Base-by-base conservation (phyloP, 92 coral and sea anemone genomes). In the Blastomussa wellsi region DNA sequence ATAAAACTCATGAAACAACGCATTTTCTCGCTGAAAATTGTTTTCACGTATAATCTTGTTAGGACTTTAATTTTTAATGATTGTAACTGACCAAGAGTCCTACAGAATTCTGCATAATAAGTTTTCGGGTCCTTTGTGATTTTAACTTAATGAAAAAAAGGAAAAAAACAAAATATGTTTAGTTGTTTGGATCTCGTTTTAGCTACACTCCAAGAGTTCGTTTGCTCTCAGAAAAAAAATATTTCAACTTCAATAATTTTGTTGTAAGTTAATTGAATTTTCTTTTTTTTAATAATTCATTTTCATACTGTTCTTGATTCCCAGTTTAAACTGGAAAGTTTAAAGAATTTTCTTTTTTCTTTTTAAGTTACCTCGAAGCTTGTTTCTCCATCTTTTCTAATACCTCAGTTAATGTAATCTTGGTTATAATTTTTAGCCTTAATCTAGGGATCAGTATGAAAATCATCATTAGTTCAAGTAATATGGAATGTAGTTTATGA, bases 1-100 rank as follows among this genome's bases (percentile, higher is more conserved):
- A 5, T 10, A 24, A 47, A 17, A 16, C 19, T 49, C 31, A 14
- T 32, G 22, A 39, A 78, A 78, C 29, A 7, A 53, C 9, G 52
- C 72, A 55, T 37, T 51, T 48, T 49, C 65, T 44, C 59, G 1
- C 20, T 14, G 65, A 75, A 75, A 36, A 51, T 22, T 41, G 19
- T 36, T 11, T 7, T 16, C 19, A 2, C 44, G 6, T 36, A 31
- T 31, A n/a, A 59, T 22, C 17, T 59, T n/a, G 72, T 9, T 38
- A 38, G 6, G 7, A 6, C 72, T 7, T 79, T 37, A 79, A 79
- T 79, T 36, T 79, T 79, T 79, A 79, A 79, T 79, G 33, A 39
- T 26, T 59, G 60, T 22, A 22, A 12, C 36, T 49, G 38, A 17
- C 39, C 32, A 35, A 19, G 64, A 19, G 39, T 33, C 49, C 8